Evolutionary conservation across 2,888 invertebrate species (phyloP).

Genomic region (Dioctria rufipes): DNA sequence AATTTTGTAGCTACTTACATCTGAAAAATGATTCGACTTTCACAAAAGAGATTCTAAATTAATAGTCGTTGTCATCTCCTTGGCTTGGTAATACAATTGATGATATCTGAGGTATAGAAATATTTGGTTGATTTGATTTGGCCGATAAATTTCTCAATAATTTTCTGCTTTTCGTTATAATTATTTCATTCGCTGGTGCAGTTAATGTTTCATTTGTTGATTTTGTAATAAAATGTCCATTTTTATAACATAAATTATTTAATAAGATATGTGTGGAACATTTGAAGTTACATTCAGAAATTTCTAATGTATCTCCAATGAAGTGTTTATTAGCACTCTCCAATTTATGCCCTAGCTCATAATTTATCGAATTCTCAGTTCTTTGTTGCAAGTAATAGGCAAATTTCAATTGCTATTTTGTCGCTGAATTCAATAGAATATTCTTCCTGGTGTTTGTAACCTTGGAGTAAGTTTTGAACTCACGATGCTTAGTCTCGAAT

Average conservation of each 20-base stretch:
- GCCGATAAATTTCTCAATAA: no score
- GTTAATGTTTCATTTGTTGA: not conserved
- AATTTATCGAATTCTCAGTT: not conserved
- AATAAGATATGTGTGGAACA: not conserved
- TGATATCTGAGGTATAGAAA: no score
- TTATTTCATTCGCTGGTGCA: no score
- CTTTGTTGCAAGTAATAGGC: not conserved
- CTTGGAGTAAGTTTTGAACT: not conserved
- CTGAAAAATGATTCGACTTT: not conserved
- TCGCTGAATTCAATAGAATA: not conserved
- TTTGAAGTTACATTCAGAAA: not conserved
- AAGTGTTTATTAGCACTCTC: not conserved
- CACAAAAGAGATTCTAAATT: not conserved
- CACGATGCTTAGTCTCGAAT: not conserved
- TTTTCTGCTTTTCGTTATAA: no score
- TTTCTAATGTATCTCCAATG: not conserved
- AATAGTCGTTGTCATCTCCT: not conserved
- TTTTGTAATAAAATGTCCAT: not conserved
- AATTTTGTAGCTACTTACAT: not conserved
- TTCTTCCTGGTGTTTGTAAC: slow-evolving; percentile 3
- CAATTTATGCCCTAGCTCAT: not conserved
- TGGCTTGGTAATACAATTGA: not conserved
- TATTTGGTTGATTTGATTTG: no score
- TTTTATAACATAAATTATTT: not conserved
- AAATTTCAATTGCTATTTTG: slow-evolving; percentile 1